Base-by-base conservation (phyloP, 2,797 vertebrate species). In the Malacoraja senta region DNA sequence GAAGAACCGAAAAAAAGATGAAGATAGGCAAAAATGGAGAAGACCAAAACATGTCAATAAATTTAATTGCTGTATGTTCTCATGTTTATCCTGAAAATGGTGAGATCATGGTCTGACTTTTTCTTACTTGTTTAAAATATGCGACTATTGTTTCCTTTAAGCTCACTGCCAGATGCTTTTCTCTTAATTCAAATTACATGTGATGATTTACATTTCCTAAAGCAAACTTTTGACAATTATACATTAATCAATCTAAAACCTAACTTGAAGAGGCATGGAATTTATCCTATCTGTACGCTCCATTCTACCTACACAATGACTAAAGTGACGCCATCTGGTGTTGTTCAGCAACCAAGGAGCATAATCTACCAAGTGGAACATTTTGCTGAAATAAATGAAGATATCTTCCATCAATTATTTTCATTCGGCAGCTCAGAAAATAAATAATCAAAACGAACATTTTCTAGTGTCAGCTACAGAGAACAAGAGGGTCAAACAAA, bases 251-350 rank as follows among this genome's bases (percentile, higher is more conserved):
- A 24, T 91, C 38, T 29, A 38, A 88, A 44, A 72, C 9, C 10
- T 38, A 26, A 91, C 9, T 13, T 35, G 1, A 38, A 74, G 71
- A 44, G 21, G 24, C 32, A 35, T 9, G 10, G 12, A 91, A 74
- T 35, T 74, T 74, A 91, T 72, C 15, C 90, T 38, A 24, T 12
- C 35, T 72, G 32, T 21, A 91, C 58, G 15, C 90, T 58, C 90
- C 71, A 74, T 53, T 71, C 90, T 13, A 58, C 72, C 71, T 29
- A 35, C 19, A 91, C 71, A n/a, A 38, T 53, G 44, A 53, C 71
- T 92, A 29, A 74, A 92, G 38, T 76, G 38, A 76, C 35, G 44
- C 90, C 90, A 92, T 92, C 90, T 92, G 90, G 90, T 92, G 68
- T 92, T 53, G 65, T 53, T 92, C 90, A 13, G 53, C 68, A 76